Conservation (phyloP, 1,140 invertebrate genomes). For the Sitobion miscanthi region DNA sequence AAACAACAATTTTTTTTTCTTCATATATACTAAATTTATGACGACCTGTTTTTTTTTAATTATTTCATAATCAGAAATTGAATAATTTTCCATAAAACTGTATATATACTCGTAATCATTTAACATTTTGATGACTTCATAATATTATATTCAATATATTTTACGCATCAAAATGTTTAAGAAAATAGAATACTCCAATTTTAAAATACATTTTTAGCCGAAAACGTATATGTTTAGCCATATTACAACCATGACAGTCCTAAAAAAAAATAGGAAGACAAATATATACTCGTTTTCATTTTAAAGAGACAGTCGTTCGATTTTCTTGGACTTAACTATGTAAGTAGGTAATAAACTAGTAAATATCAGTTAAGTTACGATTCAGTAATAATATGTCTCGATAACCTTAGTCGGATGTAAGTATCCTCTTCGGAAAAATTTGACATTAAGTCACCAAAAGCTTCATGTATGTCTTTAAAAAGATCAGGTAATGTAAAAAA, state of each 20-base stretch:
- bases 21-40: too few relatives aligned
- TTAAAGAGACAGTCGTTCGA: neutral
- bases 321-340: neutral
- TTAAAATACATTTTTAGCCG: neutral
- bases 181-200: neutral
- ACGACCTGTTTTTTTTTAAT: too few relatives aligned
- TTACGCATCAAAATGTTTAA: neutral
- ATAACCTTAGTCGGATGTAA: neutral
- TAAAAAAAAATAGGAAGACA: neutral
- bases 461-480: neutral
- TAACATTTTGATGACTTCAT: neutral
- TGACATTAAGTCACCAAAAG: neutral
- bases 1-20: too few relatives aligned
- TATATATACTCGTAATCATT: neutral
- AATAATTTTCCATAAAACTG: neutral
- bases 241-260: neutral
- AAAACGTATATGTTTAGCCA: neutral
- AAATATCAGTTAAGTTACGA: neutral
- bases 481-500: neutral
- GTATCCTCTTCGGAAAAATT: neutral
- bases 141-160: neutral
- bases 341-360: neutral
- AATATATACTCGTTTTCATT: neutral
- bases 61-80: neutral
- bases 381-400: neutral